A percentile compares a stretch with the other conserved stretches of the same genome.
phyloP scores from a whole-genome alignment of 2,888 invertebrate species.

The Chromoteleia sp. region DNA sequence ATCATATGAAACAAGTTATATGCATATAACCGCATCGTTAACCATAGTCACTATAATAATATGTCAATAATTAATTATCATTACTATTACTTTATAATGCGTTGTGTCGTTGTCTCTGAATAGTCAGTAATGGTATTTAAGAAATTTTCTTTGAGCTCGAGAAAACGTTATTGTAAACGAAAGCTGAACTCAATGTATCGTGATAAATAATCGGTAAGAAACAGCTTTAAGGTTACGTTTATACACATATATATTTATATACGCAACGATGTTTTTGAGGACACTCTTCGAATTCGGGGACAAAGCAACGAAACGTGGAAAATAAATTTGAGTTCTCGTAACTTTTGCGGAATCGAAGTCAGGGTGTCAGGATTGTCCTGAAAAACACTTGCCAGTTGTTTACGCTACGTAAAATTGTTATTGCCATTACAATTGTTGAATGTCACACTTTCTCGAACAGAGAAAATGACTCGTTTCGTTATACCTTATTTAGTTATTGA shows the following conservation, averaged over 20 bases:
- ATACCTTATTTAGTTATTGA: slow-evolving; percentile 59
- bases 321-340: background rate
- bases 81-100: slow-evolving; percentile 84
- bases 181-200: background rate
- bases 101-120: slow-evolving; percentile 85
- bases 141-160: slow-evolving; percentile 68
- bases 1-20: slow-evolving; percentile 70
- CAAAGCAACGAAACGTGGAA: background rate
- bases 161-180: slow-evolving; percentile 46
- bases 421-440: slow-evolving; percentile 51
- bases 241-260: slow-evolving; percentile 27
- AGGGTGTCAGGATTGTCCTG: slow-evolving; percentile 5
- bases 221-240: slow-evolving; percentile 24
- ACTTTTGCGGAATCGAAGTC: background rate
- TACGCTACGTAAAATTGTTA: slow-evolving; percentile 43
- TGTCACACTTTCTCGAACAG: slow-evolving; percentile 64
- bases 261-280: slow-evolving; percentile 21
- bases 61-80: slow-evolving; percentile 75
- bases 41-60: slow-evolving; percentile 74
- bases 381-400: slow-evolving; percentile 23
- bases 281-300: background rate
- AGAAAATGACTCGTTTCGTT: slow-evolving; percentile 60
- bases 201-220: background rate
- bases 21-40: slow-evolving; percentile 68
- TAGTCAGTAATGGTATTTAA: slow-evolving; percentile 79